Evolutionary conservation across 1,140 invertebrate genomes (phyloP).

Genomic region (Eulimnadia texana): DNA sequence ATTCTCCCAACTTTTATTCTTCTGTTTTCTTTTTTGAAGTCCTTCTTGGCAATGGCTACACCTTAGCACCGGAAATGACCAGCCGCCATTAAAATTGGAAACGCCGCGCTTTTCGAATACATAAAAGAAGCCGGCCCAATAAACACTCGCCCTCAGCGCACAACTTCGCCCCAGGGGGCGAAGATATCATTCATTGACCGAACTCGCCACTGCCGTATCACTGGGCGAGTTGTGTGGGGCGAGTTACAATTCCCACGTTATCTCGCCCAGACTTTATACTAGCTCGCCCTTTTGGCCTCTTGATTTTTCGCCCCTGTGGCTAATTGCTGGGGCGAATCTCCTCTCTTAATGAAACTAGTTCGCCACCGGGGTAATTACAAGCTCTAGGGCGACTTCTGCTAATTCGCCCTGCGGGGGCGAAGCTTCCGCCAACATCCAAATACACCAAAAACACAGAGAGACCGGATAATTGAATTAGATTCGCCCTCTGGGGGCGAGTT

Average conservation of each 20-base stretch:
- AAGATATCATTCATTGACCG: not conserved
- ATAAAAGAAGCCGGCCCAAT: not conserved
- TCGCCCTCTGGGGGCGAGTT: not conserved
- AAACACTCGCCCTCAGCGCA: not conserved
- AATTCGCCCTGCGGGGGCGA: not conserved
- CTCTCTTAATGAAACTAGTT: not conserved
- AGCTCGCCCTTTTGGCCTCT: not conserved
- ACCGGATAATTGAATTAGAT: not conserved
- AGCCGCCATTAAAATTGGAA: not conserved
- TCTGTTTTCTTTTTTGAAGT: not conserved
- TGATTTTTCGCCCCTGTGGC: not conserved
- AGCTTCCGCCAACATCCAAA: not conserved
- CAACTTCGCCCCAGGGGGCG: not conserved
- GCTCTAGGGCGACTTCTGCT: not conserved
- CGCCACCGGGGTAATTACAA: not conserved
- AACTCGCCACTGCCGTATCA: too few relatives aligned
- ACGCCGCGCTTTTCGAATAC: not conserved
- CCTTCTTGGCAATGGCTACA: not conserved
- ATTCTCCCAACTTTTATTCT: not conserved
- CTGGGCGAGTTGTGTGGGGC: too few relatives aligned
- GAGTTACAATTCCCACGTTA: too few relatives aligned
- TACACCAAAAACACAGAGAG: not conserved
- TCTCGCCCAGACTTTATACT: too few relatives aligned
- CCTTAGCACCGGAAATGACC: not conserved
- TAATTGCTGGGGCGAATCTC: not conserved